Conservation (phyloP, 2,888 invertebrate genomes). For the Zaprionus obscuricornis region DNA sequence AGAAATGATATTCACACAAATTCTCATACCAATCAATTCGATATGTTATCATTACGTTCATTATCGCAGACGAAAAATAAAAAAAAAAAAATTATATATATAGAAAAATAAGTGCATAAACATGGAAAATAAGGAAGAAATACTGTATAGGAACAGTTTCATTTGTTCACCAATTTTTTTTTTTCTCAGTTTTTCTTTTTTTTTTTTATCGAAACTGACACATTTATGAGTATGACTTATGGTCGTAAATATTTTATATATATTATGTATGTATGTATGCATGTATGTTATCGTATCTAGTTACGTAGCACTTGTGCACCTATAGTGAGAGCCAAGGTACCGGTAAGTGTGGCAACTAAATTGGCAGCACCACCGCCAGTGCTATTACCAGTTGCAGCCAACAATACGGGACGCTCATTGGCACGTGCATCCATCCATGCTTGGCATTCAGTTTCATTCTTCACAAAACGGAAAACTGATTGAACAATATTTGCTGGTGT, state of each 20-base stretch:
- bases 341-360: conserved; percentile 28
- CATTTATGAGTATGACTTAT: conserved; percentile 30
- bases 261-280: not conserved
- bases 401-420: conserved; percentile 64
- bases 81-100: conserved; percentile 7
- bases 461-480: conserved; percentile 89
- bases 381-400: conserved; percentile 43
- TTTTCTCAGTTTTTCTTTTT: too few relatives aligned
- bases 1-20: not conserved
- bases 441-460: conserved; percentile 87
- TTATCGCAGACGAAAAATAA: conserved; percentile 26
- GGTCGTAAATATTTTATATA: not conserved
- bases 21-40: not conserved
- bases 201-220: conserved; percentile 8
- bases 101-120: conserved; percentile 8
- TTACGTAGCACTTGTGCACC: conserved; percentile 20
- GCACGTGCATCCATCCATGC: conserved; percentile 59
- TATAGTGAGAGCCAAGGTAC: conserved; percentile 42
- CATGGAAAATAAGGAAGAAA: too few relatives aligned
- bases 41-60: conserved; percentile 36
- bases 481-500: conserved; percentile 92
- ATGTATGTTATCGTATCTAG: conserved; percentile 23
- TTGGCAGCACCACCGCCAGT: conserved; percentile 33
- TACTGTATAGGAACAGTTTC: too few relatives aligned
- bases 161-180: too few relatives aligned